Percentiles rank a stretch among this genome's conserved stretches.
These are phyloP conservation scores for Eurytoma adleriae DNA, from an alignment of 2,888 invertebrate genomes.

Conservation along the genomic window DNA sequence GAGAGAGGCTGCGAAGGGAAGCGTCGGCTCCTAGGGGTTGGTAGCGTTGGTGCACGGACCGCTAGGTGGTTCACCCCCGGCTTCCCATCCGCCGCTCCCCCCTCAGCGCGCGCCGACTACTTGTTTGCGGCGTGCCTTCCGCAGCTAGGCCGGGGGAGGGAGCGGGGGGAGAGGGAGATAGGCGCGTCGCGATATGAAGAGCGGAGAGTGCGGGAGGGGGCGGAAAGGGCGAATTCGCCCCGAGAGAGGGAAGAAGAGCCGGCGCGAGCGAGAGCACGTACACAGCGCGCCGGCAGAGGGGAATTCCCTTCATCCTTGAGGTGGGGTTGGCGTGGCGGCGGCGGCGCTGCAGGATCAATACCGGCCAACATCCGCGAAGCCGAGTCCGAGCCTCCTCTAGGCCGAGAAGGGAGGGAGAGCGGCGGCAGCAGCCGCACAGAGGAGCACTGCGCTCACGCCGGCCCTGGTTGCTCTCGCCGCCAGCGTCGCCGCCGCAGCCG, in stretches of 20 bases:
- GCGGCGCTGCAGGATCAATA: slow-evolving; percentile 46
- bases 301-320: slow-evolving; percentile 68
- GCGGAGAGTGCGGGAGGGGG: slow-evolving; percentile 1
- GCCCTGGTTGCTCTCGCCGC: not conserved
- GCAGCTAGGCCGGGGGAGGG: too few relatives aligned
- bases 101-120: slow-evolving; percentile 9
- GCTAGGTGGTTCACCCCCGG: slow-evolving; percentile 66
- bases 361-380: slow-evolving; percentile 49
- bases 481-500: slow-evolving; percentile 11
- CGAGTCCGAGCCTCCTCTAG: slow-evolving; percentile 27
- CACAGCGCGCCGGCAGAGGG: slow-evolving; percentile 39
- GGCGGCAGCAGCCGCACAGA: not conserved
- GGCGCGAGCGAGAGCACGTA: slow-evolving; percentile 27
- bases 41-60: slow-evolving; percentile 68
- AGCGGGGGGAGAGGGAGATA: not conserved
- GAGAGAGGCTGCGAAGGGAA: not conserved
- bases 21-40: slow-evolving; percentile 62
- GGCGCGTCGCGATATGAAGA: not conserved
- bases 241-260: slow-evolving; percentile 54
- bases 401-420: slow-evolving; percentile 5
- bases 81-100: slow-evolving; percentile 36
- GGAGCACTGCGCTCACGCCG: slow-evolving; percentile 14
- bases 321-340: slow-evolving; percentile 63
- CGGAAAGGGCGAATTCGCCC: slow-evolving; percentile 15
- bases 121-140: slow-evolving; percentile 7